A percentile compares a stretch with the other conserved stretches of the same genome.
Evolutionary conservation across 92 coral and sea anemone genomes (phyloP).

Genomic region (Phenganax subtilis): DNA sequence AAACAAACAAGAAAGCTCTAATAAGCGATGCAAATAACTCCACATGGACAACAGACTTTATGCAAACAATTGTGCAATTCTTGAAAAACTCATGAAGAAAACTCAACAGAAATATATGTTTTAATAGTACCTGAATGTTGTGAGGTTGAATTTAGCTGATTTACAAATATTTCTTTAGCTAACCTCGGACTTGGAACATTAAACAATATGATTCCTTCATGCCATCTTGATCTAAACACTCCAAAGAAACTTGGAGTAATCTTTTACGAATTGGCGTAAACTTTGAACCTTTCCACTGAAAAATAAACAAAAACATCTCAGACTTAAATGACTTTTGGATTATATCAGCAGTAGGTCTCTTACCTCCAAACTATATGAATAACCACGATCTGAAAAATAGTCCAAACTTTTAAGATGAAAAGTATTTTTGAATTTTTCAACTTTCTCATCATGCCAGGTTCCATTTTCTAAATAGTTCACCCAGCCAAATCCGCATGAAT

Average conservation of each 20-base stretch:
- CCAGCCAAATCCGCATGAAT: conserved; percentile 23
- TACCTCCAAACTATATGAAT: conserved; percentile 34
- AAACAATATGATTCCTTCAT: conserved; percentile 37
- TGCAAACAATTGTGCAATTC: too few species aligned
- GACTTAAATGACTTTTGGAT: not conserved
- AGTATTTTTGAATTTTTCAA: conserved; percentile 19
- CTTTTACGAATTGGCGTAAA: conserved; percentile 1
- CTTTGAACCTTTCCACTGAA: conserved; percentile 27
- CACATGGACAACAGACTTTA: too few species aligned
- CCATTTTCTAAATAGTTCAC: conserved; percentile 35
- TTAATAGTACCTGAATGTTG: too few species aligned
- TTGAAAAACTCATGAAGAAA: too few species aligned
- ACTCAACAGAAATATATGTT: not conserved
- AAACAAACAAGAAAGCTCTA: not conserved
- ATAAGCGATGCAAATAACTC: not conserved
- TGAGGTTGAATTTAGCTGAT: too few species aligned
- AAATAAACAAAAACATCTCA: not conserved
- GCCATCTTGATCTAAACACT: conserved; percentile 18
- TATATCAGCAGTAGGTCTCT: not conserved
- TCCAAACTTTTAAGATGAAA: conserved; percentile 23
- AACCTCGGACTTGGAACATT: conserved; percentile 33
- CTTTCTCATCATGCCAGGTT: conserved; percentile 27
- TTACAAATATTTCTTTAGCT: not conserved
- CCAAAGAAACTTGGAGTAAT: conserved; percentile 33
- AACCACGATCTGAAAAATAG: conserved; percentile 15